A percentile compares a stretch with the other conserved stretches of the same genome.
Evolutionary conservation across 2,113 vertebrate species (phyloP).

Genomic region (Sitta europaea): DNA sequence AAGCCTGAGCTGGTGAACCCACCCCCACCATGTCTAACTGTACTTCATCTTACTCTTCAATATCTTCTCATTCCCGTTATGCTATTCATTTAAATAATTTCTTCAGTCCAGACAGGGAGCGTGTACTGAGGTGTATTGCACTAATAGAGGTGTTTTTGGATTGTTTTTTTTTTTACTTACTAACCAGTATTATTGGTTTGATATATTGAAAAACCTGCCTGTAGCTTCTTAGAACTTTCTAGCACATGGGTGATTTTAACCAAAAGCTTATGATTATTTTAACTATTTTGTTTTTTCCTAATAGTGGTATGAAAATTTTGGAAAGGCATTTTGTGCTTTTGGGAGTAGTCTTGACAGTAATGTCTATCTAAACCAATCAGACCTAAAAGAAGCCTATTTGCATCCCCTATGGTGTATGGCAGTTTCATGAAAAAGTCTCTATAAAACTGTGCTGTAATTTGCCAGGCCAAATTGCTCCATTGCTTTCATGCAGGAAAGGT

Average conservation of each 20-base stretch:
- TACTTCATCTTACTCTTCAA: not conserved
- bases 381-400: not conserved
- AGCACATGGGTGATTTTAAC: not conserved
- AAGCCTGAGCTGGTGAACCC: not conserved
- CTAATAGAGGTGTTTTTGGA: not conserved
- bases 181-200: not conserved
- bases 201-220: not conserved
- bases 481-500: not conserved
- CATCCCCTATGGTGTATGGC: not conserved
- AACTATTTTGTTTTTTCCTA: not conserved
- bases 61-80: not conserved
- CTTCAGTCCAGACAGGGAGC: not conserved
- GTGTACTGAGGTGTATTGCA: not conserved
- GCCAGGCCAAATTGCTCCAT: not conserved
- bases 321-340: not conserved
- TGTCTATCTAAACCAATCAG: not conserved
- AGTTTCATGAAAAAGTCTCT: not conserved
- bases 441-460: not conserved
- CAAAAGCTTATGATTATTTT: not conserved
- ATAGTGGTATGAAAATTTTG: not conserved
- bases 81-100: not conserved
- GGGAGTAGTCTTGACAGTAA: not conserved
- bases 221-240: not conserved
- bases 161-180: not conserved
- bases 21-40: not conserved